These are phyloP conservation scores for Forbesichthys agassizii DNA, from an alignment of 2,113 vertebrate genomes.

Conservation along the genomic window DNA sequence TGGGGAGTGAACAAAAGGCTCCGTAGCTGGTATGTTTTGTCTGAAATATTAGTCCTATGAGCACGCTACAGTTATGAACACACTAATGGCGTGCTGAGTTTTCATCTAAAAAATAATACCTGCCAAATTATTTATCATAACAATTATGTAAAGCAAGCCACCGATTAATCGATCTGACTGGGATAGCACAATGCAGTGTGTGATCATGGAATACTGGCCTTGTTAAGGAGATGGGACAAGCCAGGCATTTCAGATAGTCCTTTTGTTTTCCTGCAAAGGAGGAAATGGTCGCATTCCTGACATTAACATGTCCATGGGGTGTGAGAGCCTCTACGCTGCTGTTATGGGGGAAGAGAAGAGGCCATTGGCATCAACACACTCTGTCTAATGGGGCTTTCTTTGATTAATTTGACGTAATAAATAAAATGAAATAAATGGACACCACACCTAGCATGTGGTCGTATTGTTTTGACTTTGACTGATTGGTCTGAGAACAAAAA, in stretches of 20 bases:
- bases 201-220: slow-evolving; percentile 36
- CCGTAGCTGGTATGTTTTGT: neutral
- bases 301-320: slow-evolving; percentile 80
- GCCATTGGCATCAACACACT: slow-evolving; percentile 29
- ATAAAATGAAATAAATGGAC: slow-evolving; percentile 1
- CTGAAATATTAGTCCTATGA: neutral
- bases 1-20: neutral
- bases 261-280: slow-evolving; percentile 77
- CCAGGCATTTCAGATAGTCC: slow-evolving; percentile 58
- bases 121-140: slow-evolving; percentile 8
- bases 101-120: slow-evolving; percentile 3
- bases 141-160: slow-evolving; percentile 7
- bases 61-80: neutral
- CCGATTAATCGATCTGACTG: slow-evolving; percentile 37
- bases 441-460: neutral
- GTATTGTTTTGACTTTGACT: too few species aligned
- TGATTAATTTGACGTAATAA: slow-evolving; percentile 31
- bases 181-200: slow-evolving; percentile 45
- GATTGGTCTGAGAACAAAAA: too few species aligned
- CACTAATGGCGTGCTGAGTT: neutral
- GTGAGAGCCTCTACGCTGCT: slow-evolving; percentile 57
- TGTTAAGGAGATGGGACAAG: slow-evolving; percentile 60
- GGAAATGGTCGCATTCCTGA: slow-evolving; percentile 81
- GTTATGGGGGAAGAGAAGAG: slow-evolving; percentile 49
- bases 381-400: slow-evolving; percentile 51